Evolutionary conservation across 2,797 vertebrate genomes (phyloP).

Genomic region (Enteromius unitaeniatus): DNA sequence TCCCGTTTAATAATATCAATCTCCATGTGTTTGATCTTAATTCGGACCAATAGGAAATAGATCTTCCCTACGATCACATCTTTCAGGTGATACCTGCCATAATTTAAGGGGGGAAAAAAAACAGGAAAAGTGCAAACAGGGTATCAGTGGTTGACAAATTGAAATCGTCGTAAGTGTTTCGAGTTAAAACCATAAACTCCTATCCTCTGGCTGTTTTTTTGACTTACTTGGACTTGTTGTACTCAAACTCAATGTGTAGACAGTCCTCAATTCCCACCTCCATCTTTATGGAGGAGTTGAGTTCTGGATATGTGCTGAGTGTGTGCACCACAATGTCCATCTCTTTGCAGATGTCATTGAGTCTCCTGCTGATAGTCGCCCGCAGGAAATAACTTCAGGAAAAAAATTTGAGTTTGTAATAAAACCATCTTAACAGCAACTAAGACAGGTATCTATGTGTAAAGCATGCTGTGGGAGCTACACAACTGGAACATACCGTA

Average conservation of each 20-base stretch:
- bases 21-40: constrained; percentile 99
- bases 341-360: constrained; percentile 97
- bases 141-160: not conserved
- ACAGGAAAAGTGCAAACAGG: not conserved
- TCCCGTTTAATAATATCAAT: constrained; percentile 99
- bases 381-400: constrained; percentile 91
- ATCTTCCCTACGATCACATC: constrained; percentile 99
- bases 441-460: not conserved
- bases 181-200: not conserved
- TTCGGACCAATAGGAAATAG: constrained; percentile 96
- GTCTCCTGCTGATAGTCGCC: constrained; percentile 92
- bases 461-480: not conserved
- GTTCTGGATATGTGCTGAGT: constrained; percentile 95
- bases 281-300: constrained; percentile 99
- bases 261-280: constrained; percentile 99
- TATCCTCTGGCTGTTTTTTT: not conserved
- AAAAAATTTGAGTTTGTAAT: not conserved
- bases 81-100: constrained; percentile 92
- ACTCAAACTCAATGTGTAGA: constrained; percentile 98
- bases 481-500: constrained; percentile 78
- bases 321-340: constrained; percentile 99
- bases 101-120: not conserved
- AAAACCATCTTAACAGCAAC: not conserved
- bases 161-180: not conserved
- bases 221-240: constrained; percentile 98